These are phyloP conservation scores for Drosophila quadrilineata DNA, from an alignment of 1,140 invertebrate species.

Conservation along the genomic window DNA sequence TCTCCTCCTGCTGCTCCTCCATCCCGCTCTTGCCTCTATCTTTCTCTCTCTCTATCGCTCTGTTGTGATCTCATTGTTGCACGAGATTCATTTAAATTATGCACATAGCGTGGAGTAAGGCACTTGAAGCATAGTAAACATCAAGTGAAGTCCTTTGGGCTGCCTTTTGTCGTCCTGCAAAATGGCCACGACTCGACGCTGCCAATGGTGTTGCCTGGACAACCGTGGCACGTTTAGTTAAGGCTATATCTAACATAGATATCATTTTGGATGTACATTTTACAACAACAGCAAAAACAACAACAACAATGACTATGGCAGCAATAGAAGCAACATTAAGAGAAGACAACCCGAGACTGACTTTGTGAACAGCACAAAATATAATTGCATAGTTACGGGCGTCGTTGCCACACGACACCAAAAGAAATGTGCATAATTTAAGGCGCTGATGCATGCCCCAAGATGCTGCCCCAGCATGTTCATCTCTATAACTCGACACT, in stretches of 20 bases:
- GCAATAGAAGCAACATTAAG: neutral
- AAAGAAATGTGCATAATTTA: conserved; percentile 46
- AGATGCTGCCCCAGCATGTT: conserved; percentile 34
- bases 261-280: conserved; percentile 17
- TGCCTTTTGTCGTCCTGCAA: conserved; percentile 19
- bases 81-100: conserved; percentile 47
- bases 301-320: neutral
- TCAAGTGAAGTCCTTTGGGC: neutral
- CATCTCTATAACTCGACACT: neutral
- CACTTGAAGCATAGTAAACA: neutral
- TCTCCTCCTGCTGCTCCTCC: neutral
- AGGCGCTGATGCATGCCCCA: conserved; percentile 35
- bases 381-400: conserved; percentile 72
- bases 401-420: conserved; percentile 13
- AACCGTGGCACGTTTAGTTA: conserved; percentile 12
- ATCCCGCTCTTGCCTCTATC: neutral
- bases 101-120: conserved; percentile 19
- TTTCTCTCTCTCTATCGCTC: neutral
- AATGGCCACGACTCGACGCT: conserved; percentile 13
- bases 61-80: conserved; percentile 19
- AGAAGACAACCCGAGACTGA: too few relatives aligned
- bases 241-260: conserved; percentile 8
- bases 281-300: neutral
- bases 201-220: too few relatives aligned
- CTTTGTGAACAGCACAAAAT: conserved; percentile 23